Evolutionary conservation across 2,888 invertebrate species (phyloP).

Genomic region (Hyposoter dolosus): DNA sequence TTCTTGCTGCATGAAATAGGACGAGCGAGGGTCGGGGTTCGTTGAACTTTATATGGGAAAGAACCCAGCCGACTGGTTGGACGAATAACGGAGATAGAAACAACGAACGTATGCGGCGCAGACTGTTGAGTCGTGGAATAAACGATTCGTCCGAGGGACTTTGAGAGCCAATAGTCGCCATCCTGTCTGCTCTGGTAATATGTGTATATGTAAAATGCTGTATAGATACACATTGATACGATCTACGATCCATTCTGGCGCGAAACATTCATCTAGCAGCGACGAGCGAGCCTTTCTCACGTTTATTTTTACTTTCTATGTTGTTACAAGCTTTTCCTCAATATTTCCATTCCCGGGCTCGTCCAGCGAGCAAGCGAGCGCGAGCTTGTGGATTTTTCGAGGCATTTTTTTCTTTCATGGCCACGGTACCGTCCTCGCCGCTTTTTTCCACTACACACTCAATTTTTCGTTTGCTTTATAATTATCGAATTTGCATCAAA

Average conservation of each 20-base stretch:
- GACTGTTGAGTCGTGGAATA: conserved; percentile 22
- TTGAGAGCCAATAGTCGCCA: conserved; percentile 52
- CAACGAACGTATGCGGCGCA: conserved; percentile 9
- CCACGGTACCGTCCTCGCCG: background rate
- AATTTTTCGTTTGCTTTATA: background rate
- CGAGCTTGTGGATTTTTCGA: conserved; percentile 14
- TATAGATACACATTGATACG: conserved; percentile 10
- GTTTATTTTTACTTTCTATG: conserved; percentile 44
- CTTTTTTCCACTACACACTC: background rate
- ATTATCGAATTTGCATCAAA: conserved; percentile 26
- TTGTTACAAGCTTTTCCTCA: conserved; percentile 38
- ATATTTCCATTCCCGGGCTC: conserved; percentile 43
- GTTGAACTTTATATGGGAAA: conserved; percentile 64
- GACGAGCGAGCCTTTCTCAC: conserved; percentile 27
- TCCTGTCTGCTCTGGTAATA: conserved; percentile 50
- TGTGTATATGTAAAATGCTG: background rate
- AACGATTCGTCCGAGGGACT: conserved; percentile 43
- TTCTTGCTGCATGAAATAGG: conserved; percentile 31
- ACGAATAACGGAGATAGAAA: conserved; percentile 30
- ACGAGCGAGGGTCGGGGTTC: conserved; percentile 59
- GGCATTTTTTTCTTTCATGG: background rate
- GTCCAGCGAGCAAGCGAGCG: background rate
- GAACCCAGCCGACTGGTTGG: conserved; percentile 40
- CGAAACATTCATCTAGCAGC: conserved; percentile 42
- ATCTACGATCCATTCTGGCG: conserved; percentile 37